These are phyloP conservation scores for Drosophila ustulata DNA, from an alignment of 2,888 invertebrate genomes.

Conservation along the genomic window DNA sequence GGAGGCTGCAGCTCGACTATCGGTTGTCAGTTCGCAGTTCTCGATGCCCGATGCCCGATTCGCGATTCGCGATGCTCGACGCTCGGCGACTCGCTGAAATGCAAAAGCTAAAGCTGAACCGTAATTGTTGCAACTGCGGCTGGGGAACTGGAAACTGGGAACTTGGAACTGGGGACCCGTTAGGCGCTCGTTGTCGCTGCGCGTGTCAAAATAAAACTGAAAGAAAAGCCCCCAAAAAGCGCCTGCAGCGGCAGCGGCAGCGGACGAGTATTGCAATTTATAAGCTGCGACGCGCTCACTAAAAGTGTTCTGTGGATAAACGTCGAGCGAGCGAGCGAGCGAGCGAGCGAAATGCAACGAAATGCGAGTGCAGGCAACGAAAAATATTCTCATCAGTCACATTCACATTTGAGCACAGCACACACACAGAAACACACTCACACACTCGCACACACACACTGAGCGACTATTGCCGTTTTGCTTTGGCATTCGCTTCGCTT, in stretches of 20 bases:
- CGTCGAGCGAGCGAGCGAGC: constrained; percentile 36
- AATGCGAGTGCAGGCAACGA: constrained; percentile 50
- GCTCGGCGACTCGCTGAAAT: constrained; percentile 12
- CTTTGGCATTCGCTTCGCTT: constrained; percentile 28
- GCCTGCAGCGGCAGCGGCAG: constrained; percentile 29
- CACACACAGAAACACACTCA: constrained; percentile 1
- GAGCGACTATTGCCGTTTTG: constrained; percentile 21
- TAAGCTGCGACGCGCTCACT: constrained; percentile 64
- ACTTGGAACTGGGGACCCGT: constrained; percentile 23
- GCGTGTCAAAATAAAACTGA: constrained; percentile 76
- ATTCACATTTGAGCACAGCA: constrained; percentile 16
- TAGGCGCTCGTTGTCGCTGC: constrained; percentile 63
- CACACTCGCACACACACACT: background rate
- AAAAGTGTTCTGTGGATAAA: constrained; percentile 62
- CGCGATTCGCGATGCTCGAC: background rate
- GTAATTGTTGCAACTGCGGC: constrained; percentile 3
- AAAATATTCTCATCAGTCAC: constrained; percentile 45
- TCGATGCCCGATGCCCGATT: background rate
- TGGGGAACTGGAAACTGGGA: constrained; percentile 9
- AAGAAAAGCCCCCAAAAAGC: constrained; percentile 63
- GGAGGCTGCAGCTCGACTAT: constrained; percentile 1
- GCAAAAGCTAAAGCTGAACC: constrained; percentile 8
- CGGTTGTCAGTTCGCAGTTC: too few relatives aligned
- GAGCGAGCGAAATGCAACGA: constrained; percentile 14
- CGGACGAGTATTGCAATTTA: constrained; percentile 70